phyloP scores from a whole-genome alignment of 2,888 invertebrate genomes.

The Acanthoscelides obtectus region DNA sequence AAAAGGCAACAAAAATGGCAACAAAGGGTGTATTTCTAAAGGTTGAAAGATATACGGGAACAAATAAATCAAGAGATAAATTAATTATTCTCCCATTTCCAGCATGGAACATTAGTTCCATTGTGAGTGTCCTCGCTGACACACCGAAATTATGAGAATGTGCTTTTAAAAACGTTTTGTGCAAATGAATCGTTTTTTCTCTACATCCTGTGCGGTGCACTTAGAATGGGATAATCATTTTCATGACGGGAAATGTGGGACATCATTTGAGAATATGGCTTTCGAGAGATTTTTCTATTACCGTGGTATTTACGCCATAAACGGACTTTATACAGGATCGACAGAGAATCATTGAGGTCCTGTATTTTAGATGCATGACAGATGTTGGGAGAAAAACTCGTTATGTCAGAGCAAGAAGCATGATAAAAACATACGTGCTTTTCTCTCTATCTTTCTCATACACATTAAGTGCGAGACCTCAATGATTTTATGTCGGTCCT shows the following conservation, averaged over 20 bases:
- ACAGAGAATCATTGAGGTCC: no score
- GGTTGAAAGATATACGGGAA: background rate
- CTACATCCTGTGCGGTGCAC: background rate
- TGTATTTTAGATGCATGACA: no score
- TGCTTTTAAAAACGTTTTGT: background rate
- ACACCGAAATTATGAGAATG: background rate
- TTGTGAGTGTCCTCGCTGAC: background rate
- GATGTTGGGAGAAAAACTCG: no score
- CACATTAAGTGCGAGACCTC: no score
- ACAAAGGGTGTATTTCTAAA: background rate
- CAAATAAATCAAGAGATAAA: background rate
- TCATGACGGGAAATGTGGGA: background rate
- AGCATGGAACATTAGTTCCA: background rate
- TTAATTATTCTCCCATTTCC: background rate
- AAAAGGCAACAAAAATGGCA: background rate
- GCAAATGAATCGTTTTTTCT: background rate
- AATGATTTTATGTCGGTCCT: no score
- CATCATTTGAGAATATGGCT: background rate
- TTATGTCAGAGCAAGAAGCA: no score
- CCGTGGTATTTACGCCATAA: background rate
- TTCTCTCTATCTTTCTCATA: no score
- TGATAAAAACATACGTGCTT: no score
- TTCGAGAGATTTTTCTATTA: background rate
- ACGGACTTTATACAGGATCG: no score
- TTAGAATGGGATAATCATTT: background rate